These are phyloP conservation scores for Tympanuchus pallidicinctus DNA, from an alignment of 2,113 vertebrate genomes.

Conservation along the genomic window DNA sequence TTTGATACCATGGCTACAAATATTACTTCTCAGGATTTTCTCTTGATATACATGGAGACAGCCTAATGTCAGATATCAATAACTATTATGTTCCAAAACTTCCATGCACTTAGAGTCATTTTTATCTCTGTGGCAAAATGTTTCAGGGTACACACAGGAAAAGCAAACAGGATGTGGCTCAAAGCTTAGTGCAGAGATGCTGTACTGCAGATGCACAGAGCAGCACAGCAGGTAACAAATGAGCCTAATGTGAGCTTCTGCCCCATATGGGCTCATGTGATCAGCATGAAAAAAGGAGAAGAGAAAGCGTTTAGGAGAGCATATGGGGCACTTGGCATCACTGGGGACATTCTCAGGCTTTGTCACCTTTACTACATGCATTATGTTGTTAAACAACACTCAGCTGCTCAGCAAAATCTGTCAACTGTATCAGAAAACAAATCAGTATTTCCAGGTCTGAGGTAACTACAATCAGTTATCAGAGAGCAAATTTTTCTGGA, in stretches of 20 bases:
- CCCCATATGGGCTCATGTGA: background rate
- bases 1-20: background rate
- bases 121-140: background rate
- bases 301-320: constrained; percentile 14
- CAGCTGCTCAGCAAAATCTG: constrained; percentile 10
- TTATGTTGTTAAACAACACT: background rate
- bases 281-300: background rate
- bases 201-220: constrained; percentile 41
- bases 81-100: background rate
- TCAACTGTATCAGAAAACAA: constrained; percentile 47
- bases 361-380: constrained; percentile 28
- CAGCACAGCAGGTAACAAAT: constrained; percentile 43
- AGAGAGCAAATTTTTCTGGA: background rate
- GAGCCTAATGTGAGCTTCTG: constrained; percentile 10
- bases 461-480: constrained; percentile 37
- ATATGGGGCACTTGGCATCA: background rate
- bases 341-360: background rate
- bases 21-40: background rate
- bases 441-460: background rate
- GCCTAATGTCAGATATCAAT: background rate
- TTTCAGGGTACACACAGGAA: background rate
- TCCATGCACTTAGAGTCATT: background rate
- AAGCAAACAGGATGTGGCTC: background rate
- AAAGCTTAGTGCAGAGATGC: background rate
- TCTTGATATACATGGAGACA: background rate